phyloP scores from a whole-genome alignment of 2,113 vertebrate species.

The Panthera leo region DNA sequence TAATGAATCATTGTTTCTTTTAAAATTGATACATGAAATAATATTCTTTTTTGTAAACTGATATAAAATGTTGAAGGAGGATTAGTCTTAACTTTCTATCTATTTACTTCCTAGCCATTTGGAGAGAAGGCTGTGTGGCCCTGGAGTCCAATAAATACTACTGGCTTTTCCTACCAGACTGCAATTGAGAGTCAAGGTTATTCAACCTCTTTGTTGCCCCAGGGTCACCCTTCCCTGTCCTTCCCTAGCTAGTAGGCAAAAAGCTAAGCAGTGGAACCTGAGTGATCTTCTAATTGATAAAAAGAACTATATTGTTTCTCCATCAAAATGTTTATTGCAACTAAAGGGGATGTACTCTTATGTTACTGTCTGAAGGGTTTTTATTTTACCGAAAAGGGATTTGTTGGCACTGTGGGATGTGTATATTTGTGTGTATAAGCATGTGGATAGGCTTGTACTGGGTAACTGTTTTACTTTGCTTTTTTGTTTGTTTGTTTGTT shows the following conservation, averaged over 20 bases:
- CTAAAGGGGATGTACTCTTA: constrained; percentile 45
- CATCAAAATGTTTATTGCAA: constrained; percentile 61
- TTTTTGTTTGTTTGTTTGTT: background rate
- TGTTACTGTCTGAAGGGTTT: constrained; percentile 48
- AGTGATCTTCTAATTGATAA: constrained; percentile 61
- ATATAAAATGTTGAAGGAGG: constrained; percentile 74
- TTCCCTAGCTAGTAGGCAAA: constrained; percentile 64
- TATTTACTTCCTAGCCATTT: background rate
- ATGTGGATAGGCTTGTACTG: background rate
- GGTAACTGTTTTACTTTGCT: background rate
- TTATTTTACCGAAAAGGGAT: constrained; percentile 10
- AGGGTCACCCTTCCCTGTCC: constrained; percentile 21
- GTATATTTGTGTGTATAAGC: background rate
- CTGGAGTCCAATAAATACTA: constrained; percentile 42
- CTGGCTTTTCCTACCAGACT: constrained; percentile 54
- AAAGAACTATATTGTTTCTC: constrained; percentile 49
- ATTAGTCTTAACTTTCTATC: constrained; percentile 18
- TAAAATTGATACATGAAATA: constrained; percentile 79
- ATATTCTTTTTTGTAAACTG: constrained; percentile 71
- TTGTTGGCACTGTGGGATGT: background rate
- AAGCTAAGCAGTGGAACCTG: constrained; percentile 54
- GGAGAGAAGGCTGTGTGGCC: background rate
- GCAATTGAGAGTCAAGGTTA: constrained; percentile 62
- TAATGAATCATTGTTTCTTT: constrained; percentile 77
- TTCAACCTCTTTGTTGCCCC: background rate